phyloP scores from a whole-genome alignment of 2,797 vertebrate genomes.

The Gymnodraco acuticeps region DNA sequence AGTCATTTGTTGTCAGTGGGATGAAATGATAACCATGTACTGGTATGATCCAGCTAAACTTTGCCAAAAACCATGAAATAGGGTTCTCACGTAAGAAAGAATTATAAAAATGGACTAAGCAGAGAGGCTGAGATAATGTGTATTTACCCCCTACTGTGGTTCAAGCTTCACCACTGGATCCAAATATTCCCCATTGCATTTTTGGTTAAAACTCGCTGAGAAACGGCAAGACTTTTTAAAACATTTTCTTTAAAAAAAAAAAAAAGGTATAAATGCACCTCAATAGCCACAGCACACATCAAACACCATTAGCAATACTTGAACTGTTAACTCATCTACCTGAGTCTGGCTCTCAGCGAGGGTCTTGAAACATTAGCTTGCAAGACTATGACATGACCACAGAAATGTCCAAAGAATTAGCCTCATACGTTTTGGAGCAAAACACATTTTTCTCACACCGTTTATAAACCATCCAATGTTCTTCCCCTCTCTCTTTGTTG shows the following conservation, averaged over 20 bases:
- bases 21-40: neutral
- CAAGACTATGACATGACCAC: neutral
- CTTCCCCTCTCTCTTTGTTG: constrained; percentile 24
- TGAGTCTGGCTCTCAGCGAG: neutral
- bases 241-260: too few species aligned
- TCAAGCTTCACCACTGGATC: neutral
- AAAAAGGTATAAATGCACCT: neutral
- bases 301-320: neutral
- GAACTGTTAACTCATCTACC: neutral
- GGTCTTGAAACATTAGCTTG: neutral
- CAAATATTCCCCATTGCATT: neutral
- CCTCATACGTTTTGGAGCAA: neutral
- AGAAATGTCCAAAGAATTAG: neutral
- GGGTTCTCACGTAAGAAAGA: neutral
- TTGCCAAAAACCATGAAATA: too few species aligned
- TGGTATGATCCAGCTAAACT: neutral
- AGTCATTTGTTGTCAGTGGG: neutral
- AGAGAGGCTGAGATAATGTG: neutral
- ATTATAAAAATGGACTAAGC: neutral
- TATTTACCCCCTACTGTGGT: neutral
- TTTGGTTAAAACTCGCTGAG: neutral
- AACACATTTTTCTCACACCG: constrained; percentile 11
- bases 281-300: neutral
- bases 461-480: neutral
- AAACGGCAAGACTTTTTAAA: neutral